A percentile compares a stretch with the other conserved stretches of the same genome.
These are phyloP conservation scores for Calycopis cecrops DNA, from an alignment of 1,140 invertebrate species.

Conservation along the genomic window DNA sequence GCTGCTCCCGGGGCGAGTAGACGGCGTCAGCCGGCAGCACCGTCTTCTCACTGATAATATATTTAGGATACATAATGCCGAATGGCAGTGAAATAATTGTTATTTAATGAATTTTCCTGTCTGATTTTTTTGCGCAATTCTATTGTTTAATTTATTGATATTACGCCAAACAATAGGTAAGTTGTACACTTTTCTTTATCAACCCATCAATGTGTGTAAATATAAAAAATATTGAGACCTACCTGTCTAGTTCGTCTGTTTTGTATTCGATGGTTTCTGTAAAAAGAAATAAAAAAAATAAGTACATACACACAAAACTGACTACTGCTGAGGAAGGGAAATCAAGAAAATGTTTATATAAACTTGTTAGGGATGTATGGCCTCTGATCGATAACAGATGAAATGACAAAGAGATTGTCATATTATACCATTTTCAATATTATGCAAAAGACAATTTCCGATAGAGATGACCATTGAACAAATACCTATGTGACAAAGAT, in stretches of 20 bases:
- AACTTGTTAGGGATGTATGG: no score
- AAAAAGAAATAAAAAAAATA: conserved; percentile 27
- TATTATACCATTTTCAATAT: no score
- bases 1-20: conserved; percentile 67
- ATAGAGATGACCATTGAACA: no score
- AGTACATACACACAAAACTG: no score
- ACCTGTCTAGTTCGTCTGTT: conserved; percentile 69
- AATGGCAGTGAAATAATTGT: no score
- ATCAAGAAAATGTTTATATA: background rate
- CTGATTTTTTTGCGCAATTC: no score
- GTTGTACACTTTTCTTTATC: background rate
- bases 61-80: background rate
- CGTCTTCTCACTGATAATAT: conserved; percentile 74
- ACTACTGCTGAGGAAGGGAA: background rate
- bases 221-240: conserved; percentile 27
- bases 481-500: no score
- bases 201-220: no score
- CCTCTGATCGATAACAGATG: no score
- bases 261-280: conserved; percentile 68
- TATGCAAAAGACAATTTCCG: no score
- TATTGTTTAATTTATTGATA: no score
- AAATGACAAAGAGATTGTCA: background rate
- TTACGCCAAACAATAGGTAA: background rate
- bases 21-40: conserved; percentile 77
- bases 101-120: no score